A percentile compares a stretch with the other conserved stretches of the same genome.
Conservation (phyloP, 2,888 invertebrate species). For the Colostygia pectinataria region DNA sequence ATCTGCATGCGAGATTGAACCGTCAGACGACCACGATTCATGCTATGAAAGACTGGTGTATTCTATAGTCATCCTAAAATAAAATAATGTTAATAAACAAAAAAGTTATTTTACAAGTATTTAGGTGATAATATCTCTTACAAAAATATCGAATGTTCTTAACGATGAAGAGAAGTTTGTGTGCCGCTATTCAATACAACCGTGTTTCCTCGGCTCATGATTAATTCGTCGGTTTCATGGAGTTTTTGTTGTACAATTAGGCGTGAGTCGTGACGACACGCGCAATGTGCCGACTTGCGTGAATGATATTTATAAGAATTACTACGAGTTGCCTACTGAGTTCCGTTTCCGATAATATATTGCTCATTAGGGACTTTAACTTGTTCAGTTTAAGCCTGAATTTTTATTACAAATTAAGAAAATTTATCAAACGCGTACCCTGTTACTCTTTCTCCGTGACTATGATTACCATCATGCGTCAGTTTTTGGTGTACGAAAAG, state of each 20-base stretch:
- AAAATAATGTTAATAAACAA: too few relatives aligned
- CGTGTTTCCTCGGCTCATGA: conserved; percentile 53
- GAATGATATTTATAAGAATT: conserved; percentile 60
- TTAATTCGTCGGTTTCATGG: conserved; percentile 74
- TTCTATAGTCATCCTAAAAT: too few relatives aligned
- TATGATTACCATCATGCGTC: conserved; percentile 54
- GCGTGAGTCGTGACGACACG: conserved; percentile 54
- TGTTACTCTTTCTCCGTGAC: conserved; percentile 36
- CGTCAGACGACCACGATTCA: too few relatives aligned
- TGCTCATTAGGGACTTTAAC: conserved; percentile 61
- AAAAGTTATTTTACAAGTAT: too few relatives aligned
- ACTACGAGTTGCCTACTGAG: conserved; percentile 59
- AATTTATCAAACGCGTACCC: conserved; percentile 26
- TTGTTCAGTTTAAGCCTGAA: conserved; percentile 41
- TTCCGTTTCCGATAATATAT: conserved; percentile 66
- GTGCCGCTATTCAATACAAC: too few relatives aligned
- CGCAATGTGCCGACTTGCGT: conserved; percentile 56
- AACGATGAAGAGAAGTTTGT: too few relatives aligned
- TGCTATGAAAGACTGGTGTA: too few relatives aligned
- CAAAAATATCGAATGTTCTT: too few relatives aligned
- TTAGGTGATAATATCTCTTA: too few relatives aligned
- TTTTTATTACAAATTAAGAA: conserved; percentile 36
- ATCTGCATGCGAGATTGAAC: too few relatives aligned
- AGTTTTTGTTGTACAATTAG: conserved; percentile 78
- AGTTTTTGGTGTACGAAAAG: conserved; percentile 58